These are phyloP conservation scores for Chelonus insularis DNA, from an alignment of 1,140 invertebrate species.

Conservation along the genomic window DNA sequence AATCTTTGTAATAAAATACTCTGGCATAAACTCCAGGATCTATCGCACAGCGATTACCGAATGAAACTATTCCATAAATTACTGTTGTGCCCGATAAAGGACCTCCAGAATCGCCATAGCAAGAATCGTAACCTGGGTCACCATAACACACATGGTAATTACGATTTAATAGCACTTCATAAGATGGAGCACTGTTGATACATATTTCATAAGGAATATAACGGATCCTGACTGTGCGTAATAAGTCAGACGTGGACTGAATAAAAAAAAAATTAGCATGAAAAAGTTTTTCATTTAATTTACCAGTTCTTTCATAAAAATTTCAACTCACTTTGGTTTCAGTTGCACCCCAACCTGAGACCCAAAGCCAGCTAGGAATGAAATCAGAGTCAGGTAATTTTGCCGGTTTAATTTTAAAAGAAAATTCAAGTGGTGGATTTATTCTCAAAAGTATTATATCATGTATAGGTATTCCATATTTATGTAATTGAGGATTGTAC, in stretches of 20 bases:
- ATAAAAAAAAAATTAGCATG: neutral
- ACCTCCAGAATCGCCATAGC: slow-evolving; percentile 42
- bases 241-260: neutral
- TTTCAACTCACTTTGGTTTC: neutral
- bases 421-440: slow-evolving; percentile 30
- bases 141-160: slow-evolving; percentile 40
- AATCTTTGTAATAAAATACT: slow-evolving; percentile 31
- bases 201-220: slow-evolving; percentile 28
- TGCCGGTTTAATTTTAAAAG: slow-evolving; percentile 24
- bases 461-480: slow-evolving; percentile 15
- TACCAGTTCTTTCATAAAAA: too few species aligned
- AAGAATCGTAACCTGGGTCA: slow-evolving; percentile 32
- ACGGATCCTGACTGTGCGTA: slow-evolving; percentile 27
- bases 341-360: slow-evolving; percentile 39
- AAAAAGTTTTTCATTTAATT: too few species aligned
- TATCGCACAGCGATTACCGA: slow-evolving; percentile 28
- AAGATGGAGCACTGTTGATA: slow-evolving; percentile 6
- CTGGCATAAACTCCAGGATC: slow-evolving; percentile 36
- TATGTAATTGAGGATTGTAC: slow-evolving; percentile 19
- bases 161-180: slow-evolving; percentile 20
- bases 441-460: slow-evolving; percentile 37
- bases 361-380: slow-evolving; percentile 26
- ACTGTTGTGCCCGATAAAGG: slow-evolving; percentile 35
- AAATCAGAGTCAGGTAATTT: slow-evolving; percentile 24
- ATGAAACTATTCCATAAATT: slow-evolving; percentile 42